Evolutionary conservation across 92 coral and sea anemone species (phyloP), one percentile per base, ranked within the genome.

Genomic region (Montipora capitata): DNA sequence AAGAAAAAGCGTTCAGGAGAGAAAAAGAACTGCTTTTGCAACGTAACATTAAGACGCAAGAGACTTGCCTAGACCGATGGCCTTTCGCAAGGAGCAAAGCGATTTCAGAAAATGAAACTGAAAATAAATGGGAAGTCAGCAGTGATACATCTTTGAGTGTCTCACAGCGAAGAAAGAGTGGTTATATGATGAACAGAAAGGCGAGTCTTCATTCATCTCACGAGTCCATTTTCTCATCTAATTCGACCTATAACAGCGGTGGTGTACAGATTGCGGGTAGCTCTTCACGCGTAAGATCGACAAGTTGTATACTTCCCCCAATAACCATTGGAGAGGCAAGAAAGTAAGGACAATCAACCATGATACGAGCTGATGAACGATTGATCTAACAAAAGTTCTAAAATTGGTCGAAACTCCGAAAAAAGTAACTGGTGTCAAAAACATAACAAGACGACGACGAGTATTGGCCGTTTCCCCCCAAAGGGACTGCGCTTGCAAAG

Each of bases 1-100:
- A 81, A 68, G 85, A 68, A 40, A 81, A 41, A 56, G 85, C 85
- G 1, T 81, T 81, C 71, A 27, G 27, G 51, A 68, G 77, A 4
- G 85, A 81, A 69, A 81, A 39, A 61, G 77, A 81, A 20, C 67
- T 72, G 52, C 77, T 81, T 68, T 38, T 81, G 40, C 85, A 68
- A 38, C 67, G 85, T 13, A 48, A 68, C 18, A 51, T 45, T 16
- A 81, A 17, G 52, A 52, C 42, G 7, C 76, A 68, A 52, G 67
- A 48, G 15, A 14, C 68, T 18, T 10, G 41, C 40, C 39, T 35
- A 45, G 15, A 76, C 15, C 4, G 52, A 10, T 65, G 4, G 52
- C 48, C 45, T 10, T 44, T 14, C 73, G 16, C 57, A 13, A 18
- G 16, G 61, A 15, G 57, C 38, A 54, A 68, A 68, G 49, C 40